Base-by-base conservation (phyloP, 1,140 invertebrate genomes). In the Dinothrombium tinctorium region DNA sequence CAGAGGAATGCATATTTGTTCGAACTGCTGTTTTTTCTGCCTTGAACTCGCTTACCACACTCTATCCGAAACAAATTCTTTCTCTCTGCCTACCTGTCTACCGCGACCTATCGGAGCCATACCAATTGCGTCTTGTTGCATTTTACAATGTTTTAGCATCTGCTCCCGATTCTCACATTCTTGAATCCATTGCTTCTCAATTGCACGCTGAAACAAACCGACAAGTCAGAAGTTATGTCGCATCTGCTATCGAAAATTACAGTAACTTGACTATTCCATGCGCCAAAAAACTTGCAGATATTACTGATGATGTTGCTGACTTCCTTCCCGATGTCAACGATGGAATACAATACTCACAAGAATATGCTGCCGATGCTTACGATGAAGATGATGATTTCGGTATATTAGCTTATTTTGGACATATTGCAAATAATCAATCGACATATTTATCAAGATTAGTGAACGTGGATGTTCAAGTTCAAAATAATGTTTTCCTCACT, bases 81-180 rank as follows among this genome's bases (percentile, higher is more conserved):
- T 4, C 45, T 9, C 36, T 48, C 1, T n/a, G 52, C 8, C 12
- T 51, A 14, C 44, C 50, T 12, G 42, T 53, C 9, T 52, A 25
- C 43, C 19, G 41, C 17, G 49, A 53, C 45, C 35, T 29, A 22
- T 38, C 41, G 5, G 50, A 52, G 24, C 35, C 43, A n/a, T 51
- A 48, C 11, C 32, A 46, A 32, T 23, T 51, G 1, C 46, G 51
- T 20, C 49, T 41, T 29, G 44, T 45, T 33, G 47, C 51, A 12
- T 52, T 53, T 42, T 35, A 38, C n/a, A 37, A 43, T 22, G 15
- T 49, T 6, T 4, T 49, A 3, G 24, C 21, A n/a, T 25, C 42
- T 9, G 23, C 44, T n/a, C 47, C 50, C n/a, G 32, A 36, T 5
- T 32, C 45, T 26, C 36, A 31, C 20, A 12, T 44, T 9, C 31